Evolutionary conservation across 1,140 invertebrate species (phyloP).

Genomic region (Goniozus legneri): DNA sequence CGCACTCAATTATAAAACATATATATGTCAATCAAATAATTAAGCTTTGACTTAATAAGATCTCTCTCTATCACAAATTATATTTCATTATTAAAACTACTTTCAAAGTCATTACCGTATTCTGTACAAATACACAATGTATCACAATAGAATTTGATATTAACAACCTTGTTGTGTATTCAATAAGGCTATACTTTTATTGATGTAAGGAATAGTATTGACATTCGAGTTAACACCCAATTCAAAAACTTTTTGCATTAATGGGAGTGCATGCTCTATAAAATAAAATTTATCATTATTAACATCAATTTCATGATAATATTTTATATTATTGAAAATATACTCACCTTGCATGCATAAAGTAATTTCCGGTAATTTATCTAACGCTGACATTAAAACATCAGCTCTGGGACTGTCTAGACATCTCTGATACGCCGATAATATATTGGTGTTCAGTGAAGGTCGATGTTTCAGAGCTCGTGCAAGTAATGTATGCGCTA

Average conservation of each 20-base stretch:
- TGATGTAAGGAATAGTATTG: slow-evolving; percentile 74
- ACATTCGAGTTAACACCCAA: slow-evolving; percentile 76
- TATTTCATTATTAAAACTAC: too few relatives aligned
- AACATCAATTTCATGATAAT: neutral
- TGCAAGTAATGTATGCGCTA: slow-evolving; percentile 65
- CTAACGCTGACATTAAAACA: slow-evolving; percentile 73
- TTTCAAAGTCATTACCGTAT: too few relatives aligned
- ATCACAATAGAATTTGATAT: too few relatives aligned
- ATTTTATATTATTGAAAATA: neutral
- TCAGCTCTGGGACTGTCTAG: slow-evolving; percentile 75
- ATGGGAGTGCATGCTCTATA: slow-evolving; percentile 72
- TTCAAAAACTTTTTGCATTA: slow-evolving; percentile 78
- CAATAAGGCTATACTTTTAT: slow-evolving; percentile 74
- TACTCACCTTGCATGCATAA: slow-evolving; percentile 71
- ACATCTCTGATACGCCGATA: slow-evolving; percentile 76
- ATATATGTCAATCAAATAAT: too few relatives aligned
- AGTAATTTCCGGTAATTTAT: slow-evolving; percentile 78
- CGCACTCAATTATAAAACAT: too few relatives aligned
- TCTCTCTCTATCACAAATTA: too few relatives aligned
- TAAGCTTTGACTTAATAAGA: too few relatives aligned
- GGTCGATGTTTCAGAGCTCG: slow-evolving; percentile 67
- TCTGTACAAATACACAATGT: too few relatives aligned
- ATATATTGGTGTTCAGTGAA: slow-evolving; percentile 56
- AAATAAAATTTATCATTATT: slow-evolving; percentile 6
- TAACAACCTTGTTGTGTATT: slow-evolving; percentile 81